Base-by-base conservation (phyloP, 2,113 vertebrate genomes). In the Chlorocebus sabaeus region DNA sequence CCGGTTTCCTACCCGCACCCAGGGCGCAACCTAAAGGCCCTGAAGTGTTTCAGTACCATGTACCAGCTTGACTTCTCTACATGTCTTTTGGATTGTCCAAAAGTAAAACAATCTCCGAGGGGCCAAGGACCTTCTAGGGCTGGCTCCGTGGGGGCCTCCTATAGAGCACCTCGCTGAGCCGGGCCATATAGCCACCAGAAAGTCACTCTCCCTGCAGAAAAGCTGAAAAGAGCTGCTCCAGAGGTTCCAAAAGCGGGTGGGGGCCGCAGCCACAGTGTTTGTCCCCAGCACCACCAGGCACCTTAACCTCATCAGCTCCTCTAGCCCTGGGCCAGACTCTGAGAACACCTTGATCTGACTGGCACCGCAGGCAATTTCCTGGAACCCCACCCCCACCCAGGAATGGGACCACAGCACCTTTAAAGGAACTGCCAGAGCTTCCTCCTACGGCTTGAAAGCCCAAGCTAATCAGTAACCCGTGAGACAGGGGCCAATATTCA, bases 391-490 rank as follows among this genome's bases (percentile, higher is more conserved):
- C 40, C 68, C 70, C 35, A 9, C 72, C 96, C 95, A 80, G 96
- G 78, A 96, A 76, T 73, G 43, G 89, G 73, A 81, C 96, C 81
- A 88, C 95, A 61, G 97, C 94, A 98, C 98, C 98, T 98, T 98
- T 96, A 98, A 98, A 98, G 96, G 93, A 81, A 45, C 43, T 10
- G 85, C 93, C 89, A 83, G 86, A 61, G 92, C 92, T 92, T 96
- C 92, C 93, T 98, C 95, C 90, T 27, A 90, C 5, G 27, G 80
- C 76, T 96, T 98, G 92, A 98, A 98, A 98, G 97, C 76, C 84
- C 23, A 43, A 94, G 98, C 97, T 98, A 98, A 98, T 98, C 96
- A 98, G 98, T 98, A 98, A 98, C 98, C 95, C 84, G 73, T 22
- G 92, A 98, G 97, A 96, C 95, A 10, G 80, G 98, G 89, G 98